Conservation (phyloP, 2,113 vertebrate genomes). For the Periophthalmodon schlosseri region DNA sequence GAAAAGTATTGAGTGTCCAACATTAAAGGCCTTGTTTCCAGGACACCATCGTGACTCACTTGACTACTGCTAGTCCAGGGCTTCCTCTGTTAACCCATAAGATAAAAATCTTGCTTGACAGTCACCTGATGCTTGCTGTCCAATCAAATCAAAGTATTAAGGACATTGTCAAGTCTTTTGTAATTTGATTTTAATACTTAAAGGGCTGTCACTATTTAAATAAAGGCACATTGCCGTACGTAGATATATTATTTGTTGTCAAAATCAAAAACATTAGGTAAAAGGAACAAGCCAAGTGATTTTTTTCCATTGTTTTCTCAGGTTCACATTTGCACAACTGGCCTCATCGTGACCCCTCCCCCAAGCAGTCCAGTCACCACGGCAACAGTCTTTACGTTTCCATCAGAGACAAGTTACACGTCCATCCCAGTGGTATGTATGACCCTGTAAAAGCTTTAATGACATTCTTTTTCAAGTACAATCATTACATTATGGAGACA, state of each 20-base stretch:
- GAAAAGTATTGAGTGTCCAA: constrained; percentile 60
- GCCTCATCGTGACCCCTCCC: constrained; percentile 95
- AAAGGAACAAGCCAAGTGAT: not conserved
- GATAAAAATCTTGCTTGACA: not conserved
- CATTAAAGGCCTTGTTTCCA: constrained; percentile 62
- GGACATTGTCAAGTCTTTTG: not conserved
- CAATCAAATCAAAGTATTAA: constrained; percentile 19
- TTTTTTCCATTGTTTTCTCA: constrained; percentile 61
- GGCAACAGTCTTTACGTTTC: constrained; percentile 92
- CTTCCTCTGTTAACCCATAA: constrained; percentile 35
- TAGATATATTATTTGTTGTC: not conserved
- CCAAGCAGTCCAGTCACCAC: constrained; percentile 96
- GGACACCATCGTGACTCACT: constrained; percentile 46
- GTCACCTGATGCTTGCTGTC: constrained; percentile 43
- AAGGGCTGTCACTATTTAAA: not conserved
- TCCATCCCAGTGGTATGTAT: constrained; percentile 79
- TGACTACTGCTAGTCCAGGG: constrained; percentile 29
- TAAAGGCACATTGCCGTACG: not conserved
- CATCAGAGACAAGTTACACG: constrained; percentile 87
- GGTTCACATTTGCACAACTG: constrained; percentile 97
- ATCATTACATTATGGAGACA: not conserved
- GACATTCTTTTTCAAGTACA: not conserved
- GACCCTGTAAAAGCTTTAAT: not conserved
- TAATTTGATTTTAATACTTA: not conserved
- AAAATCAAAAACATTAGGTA: not conserved